phyloP scores from a whole-genome alignment of 2,888 invertebrate species.

The Lamellibrachia columna region DNA sequence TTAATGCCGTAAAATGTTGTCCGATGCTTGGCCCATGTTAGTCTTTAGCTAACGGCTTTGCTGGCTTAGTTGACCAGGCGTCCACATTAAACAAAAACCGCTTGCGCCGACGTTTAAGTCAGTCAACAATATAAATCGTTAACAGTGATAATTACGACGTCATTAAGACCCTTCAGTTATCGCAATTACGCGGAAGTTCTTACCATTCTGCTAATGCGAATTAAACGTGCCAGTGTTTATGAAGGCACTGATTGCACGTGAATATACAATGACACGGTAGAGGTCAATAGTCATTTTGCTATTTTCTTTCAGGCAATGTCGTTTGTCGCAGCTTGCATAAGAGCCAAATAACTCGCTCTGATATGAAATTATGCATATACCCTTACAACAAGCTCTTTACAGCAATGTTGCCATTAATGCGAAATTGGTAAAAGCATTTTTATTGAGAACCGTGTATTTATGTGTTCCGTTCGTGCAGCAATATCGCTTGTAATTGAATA shows the following conservation, averaged over 20 bases:
- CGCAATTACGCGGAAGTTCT: background rate
- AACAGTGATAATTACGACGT: background rate
- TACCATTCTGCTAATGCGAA: constrained; percentile 7
- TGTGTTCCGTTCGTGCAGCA: background rate
- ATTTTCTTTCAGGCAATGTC: background rate
- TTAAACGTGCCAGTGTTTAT: background rate
- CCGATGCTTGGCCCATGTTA: background rate
- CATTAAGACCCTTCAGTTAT: background rate
- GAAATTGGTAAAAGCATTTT: background rate
- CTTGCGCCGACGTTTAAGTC: background rate
- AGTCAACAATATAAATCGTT: background rate
- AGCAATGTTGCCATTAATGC: background rate
- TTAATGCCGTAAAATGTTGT: background rate
- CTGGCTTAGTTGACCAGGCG: background rate
- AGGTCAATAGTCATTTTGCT: constrained; percentile 4
- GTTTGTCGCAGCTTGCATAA: background rate
- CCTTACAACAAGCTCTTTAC: background rate
- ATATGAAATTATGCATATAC: background rate
- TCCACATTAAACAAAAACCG: background rate
- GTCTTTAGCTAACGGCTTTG: background rate
- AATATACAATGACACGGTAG: background rate
- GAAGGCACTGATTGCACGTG: background rate
- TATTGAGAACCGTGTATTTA: background rate
- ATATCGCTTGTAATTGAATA: background rate
- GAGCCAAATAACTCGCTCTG: background rate